These are phyloP conservation scores for Cremastinae sp. DNA, from an alignment of 2,888 invertebrate genomes.

Conservation along the genomic window DNA sequence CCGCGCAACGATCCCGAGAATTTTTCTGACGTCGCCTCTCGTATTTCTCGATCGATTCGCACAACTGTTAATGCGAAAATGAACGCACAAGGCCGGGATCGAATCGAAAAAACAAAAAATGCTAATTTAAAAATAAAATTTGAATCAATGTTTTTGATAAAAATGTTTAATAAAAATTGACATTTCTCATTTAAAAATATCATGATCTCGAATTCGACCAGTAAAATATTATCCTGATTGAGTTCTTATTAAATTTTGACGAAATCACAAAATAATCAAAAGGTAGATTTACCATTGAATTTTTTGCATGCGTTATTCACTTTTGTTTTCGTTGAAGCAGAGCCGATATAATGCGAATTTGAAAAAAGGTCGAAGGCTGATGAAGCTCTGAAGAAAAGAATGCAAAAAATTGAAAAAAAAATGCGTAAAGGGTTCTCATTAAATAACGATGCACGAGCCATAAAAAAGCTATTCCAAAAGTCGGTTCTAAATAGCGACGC, in stretches of 20 bases:
- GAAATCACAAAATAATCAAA: no score
- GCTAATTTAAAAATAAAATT: background rate
- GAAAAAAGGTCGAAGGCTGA: no score
- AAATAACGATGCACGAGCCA: no score
- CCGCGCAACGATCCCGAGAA: conserved; percentile 35
- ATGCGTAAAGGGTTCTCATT: no score
- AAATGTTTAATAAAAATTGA: background rate
- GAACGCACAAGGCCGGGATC: conserved; percentile 22
- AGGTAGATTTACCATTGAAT: background rate
- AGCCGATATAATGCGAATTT: background rate
- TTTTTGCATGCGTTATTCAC: background rate
- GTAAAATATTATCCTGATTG: no score
- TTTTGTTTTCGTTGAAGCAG: conserved; percentile 1
- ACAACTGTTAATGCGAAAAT: conserved; percentile 32
- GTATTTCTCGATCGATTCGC: no score
- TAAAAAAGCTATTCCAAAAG: no score
- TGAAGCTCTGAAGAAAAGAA: no score
- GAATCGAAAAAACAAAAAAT: no score
- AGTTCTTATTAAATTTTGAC: no score
- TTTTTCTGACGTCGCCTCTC: conserved; percentile 35
- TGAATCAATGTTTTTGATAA: background rate
- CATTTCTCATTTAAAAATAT: background rate
- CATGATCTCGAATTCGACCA: background rate
- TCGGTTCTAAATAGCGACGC: no score
- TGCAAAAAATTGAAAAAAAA: no score